Evolutionary conservation across 2,888 invertebrate genomes (phyloP).

Genomic region (Hyles lineata): DNA sequence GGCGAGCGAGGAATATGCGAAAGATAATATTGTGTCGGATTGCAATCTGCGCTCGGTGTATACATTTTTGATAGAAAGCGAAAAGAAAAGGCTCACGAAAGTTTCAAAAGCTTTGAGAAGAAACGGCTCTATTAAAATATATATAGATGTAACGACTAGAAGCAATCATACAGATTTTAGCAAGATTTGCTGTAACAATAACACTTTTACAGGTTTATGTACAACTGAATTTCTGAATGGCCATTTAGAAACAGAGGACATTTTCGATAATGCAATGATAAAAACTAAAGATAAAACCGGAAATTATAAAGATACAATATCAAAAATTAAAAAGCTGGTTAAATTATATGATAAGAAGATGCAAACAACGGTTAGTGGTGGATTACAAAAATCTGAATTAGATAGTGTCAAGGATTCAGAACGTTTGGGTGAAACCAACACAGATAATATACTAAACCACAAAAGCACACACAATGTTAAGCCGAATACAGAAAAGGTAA

Average conservation of each 20-base stretch:
- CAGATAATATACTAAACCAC: not conserved
- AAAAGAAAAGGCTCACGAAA: slow-evolving; percentile 57
- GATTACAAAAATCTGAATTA: not conserved
- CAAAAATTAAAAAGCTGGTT: slow-evolving; percentile 56
- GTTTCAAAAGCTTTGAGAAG: slow-evolving; percentile 61
- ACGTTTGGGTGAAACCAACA: slow-evolving; percentile 30
- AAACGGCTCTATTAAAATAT: slow-evolving; percentile 64
- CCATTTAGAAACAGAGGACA: slow-evolving; percentile 31
- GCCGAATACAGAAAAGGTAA: not conserved
- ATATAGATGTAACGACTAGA: slow-evolving; percentile 57
- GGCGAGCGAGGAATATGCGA: slow-evolving; percentile 40
- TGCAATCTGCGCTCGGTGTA: slow-evolving; percentile 68
- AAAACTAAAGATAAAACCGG: slow-evolving; percentile 26
- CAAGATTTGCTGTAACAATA: slow-evolving; percentile 55
- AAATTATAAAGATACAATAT: slow-evolving; percentile 52
- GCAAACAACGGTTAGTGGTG: slow-evolving; percentile 31
- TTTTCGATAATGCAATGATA: slow-evolving; percentile 3
- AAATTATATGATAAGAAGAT: slow-evolving; percentile 52
- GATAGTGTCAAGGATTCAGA: slow-evolving; percentile 32
- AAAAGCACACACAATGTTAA: not conserved
- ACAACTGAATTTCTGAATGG: slow-evolving; percentile 33
- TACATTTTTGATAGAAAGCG: slow-evolving; percentile 57
- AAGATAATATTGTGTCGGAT: slow-evolving; percentile 39
- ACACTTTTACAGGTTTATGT: slow-evolving; percentile 41
- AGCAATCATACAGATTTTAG: slow-evolving; percentile 53